Percentiles rank a stretch among this genome's conserved stretches.
Conservation (phyloP, 2,797 vertebrate genomes). For the Coccyzus lansbergi region DNA sequence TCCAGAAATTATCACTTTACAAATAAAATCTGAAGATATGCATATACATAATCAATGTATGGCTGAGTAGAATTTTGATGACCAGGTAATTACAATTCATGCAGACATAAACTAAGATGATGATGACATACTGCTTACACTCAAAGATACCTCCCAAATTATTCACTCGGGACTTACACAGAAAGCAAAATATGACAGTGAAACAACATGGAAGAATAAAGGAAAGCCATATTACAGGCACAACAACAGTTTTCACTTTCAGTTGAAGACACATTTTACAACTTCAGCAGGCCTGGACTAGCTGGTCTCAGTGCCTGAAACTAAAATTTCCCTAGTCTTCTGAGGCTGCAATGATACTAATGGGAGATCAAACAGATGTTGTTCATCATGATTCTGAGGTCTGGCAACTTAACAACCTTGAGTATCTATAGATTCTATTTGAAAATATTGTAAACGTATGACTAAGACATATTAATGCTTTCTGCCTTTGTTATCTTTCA, state of each 20-base stretch:
- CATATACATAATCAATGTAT: conserved; percentile 57
- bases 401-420: background rate
- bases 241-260: background rate
- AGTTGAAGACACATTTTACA: background rate
- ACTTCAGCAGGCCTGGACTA: background rate
- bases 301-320: background rate
- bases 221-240: background rate
- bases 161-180: background rate
- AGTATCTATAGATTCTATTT: background rate
- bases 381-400: background rate
- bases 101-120: conserved; percentile 10
- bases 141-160: background rate
- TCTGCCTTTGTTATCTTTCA: background rate
- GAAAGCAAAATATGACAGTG: background rate
- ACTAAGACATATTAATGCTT: background rate
- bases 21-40: conserved; percentile 62
- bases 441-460: background rate
- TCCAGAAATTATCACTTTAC: conserved; percentile 63
- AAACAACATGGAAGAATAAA: background rate
- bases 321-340: background rate
- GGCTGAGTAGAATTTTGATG: conserved; percentile 63
- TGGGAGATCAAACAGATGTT: background rate
- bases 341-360: background rate
- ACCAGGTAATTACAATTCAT: conserved; percentile 29
- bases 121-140: background rate